Evolutionary conservation across 1,140 invertebrate species (phyloP), one percentile per base, ranked within the genome.

Genomic region (Brachionus calyciflorus): DNA sequence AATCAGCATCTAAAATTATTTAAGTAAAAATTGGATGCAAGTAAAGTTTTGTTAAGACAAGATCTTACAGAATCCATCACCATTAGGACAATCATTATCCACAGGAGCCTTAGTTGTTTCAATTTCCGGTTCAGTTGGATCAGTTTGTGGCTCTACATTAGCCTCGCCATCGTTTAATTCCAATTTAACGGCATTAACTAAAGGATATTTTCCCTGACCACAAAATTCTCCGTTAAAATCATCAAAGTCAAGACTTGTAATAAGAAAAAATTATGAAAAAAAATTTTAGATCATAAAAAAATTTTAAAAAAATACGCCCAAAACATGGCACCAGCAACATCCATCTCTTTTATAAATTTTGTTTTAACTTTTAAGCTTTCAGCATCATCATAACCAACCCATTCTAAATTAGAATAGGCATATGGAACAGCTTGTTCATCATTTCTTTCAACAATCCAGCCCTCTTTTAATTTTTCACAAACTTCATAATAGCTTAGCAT

Each of bases 241-340:
- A 69, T 83, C 95, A 91, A 96, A 94, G 80, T 60, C 55, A 9
- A 60, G 40, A 14, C 55, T 60, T 60, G 19, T n/a, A n/a, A 4
- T 26, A 26, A 3, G 12, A 7, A 96, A 93, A 0, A 96, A 87
- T 0, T 93, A 93, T 94, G 94, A 98, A 0, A 26, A 0, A 96
- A 87, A n/a, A 12, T 17, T 40, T n/a, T n/a, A n/a, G n/a, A n/a
- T n/a, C 19, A 33, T 17, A 17, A 19, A 14, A 37, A 40, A 41
- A 17, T 37, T 17, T 9, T 3, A 37, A 60, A 60, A n/a, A 57
- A 14, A 37, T 37, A 60, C 0, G 93, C 93, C 93, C 93, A 96
- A 0, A 93, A 91, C 93, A 96, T 96, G 40, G 93, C 93, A 14
- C 94, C 94, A 33, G 90, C 93, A 81, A 90, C 96, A 73, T 49